A percentile compares a stretch with the other conserved stretches of the same genome.
Evolutionary conservation across 1,140 invertebrate species (phyloP).

Genomic region (Leptinotarsa lineolata): DNA sequence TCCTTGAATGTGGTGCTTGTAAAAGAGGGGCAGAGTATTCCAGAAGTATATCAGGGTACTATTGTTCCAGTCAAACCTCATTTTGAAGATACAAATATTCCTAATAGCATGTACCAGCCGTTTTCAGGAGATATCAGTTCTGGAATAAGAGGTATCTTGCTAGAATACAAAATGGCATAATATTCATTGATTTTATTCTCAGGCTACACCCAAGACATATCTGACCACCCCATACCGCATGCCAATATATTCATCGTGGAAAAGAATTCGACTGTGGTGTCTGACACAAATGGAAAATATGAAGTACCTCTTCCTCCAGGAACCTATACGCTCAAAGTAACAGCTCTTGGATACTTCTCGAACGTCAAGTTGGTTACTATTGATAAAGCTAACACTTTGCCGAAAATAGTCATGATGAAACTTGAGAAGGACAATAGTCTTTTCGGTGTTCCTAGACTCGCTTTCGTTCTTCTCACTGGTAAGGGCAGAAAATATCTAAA

Average conservation of each 20-base stretch:
- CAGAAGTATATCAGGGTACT: conserved; percentile 8
- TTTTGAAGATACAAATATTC: conserved; percentile 18
- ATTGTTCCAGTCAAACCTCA: conserved; percentile 6
- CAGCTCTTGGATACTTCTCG: conserved; percentile 61
- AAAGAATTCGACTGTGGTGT: conserved; percentile 55
- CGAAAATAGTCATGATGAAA: conserved; percentile 67
- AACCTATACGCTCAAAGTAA: conserved; percentile 61
- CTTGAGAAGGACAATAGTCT: conserved; percentile 68
- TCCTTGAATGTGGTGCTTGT: background rate
- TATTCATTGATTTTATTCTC: conserved; percentile 42
- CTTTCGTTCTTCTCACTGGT: conserved; percentile 76
- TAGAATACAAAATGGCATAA: background rate
- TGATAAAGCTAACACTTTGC: conserved; percentile 53
- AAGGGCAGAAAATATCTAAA: conserved; percentile 28
- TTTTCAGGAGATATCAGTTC: conserved; percentile 31
- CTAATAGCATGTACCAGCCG: conserved; percentile 31
- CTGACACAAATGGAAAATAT: conserved; percentile 64
- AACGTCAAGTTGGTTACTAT: conserved; percentile 61
- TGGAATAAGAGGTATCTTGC: conserved; percentile 36
- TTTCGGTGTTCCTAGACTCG: conserved; percentile 71
- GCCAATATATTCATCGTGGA: conserved; percentile 61
- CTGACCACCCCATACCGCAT: conserved; percentile 63
- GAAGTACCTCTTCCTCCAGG: conserved; percentile 62
- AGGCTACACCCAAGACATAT: conserved; percentile 63
- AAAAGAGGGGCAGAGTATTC: background rate